phyloP scores from a whole-genome alignment of 92 coral and sea anemone species.

The Epizoanthus stellaris region DNA sequence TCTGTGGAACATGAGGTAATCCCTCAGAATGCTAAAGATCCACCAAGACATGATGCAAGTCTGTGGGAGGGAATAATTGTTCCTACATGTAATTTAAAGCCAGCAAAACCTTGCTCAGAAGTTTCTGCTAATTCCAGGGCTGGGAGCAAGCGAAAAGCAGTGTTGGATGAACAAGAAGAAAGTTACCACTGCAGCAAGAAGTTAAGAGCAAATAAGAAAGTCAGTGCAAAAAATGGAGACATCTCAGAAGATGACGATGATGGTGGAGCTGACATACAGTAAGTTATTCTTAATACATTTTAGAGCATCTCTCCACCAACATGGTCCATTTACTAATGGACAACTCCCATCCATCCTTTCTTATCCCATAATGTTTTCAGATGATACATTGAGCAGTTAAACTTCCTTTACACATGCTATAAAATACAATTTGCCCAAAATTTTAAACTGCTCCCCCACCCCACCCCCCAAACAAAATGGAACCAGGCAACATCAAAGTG shows the following conservation, averaged over 20 bases:
- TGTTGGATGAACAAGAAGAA: neutral
- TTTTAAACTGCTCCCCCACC: too few relatives aligned
- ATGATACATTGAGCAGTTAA: too few relatives aligned
- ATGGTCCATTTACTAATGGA: too few relatives aligned
- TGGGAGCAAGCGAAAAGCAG: conserved; percentile 19
- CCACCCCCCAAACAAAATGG: too few relatives aligned
- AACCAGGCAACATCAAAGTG: too few relatives aligned
- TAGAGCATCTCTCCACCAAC: too few relatives aligned
- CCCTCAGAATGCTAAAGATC: neutral
- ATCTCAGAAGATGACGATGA: conserved; percentile 27
- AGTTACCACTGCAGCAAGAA: conserved; percentile 4
- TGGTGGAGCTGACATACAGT: neutral
- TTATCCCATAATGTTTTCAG: too few relatives aligned
- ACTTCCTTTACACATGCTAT: too few relatives aligned
- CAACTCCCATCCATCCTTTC: neutral
- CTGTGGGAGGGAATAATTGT: conserved; percentile 11
- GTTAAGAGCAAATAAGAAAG: neutral
- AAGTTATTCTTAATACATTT: neutral
- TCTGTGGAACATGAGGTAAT: neutral
- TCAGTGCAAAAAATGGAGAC: conserved; percentile 26
- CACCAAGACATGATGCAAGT: neutral
- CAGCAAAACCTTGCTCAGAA: neutral
- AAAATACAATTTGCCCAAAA: too few relatives aligned
- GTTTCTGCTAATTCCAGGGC: neutral
- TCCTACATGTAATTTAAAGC: neutral